These are phyloP conservation scores for Telmatochromis sp. DNA, from an alignment of 2,113 vertebrate genomes.

Conservation along the genomic window DNA sequence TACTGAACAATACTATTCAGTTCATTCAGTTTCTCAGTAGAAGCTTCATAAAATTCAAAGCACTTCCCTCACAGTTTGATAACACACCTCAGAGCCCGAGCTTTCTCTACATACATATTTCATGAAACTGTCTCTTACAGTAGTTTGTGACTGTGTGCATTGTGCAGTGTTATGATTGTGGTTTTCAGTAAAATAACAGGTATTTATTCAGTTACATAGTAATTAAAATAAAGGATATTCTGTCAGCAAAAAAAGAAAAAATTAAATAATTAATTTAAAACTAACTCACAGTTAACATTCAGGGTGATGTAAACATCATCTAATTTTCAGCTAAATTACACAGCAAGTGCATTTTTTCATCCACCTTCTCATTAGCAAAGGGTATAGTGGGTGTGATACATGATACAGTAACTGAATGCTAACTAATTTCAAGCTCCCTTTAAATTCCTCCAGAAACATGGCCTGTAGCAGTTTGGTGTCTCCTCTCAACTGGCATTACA, in stretches of 20 bases:
- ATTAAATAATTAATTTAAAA: background rate
- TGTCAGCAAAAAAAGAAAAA: background rate
- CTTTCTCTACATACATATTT: background rate
- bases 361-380: background rate
- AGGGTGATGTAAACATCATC: background rate
- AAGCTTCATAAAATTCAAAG: constrained; percentile 36
- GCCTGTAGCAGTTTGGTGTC: background rate
- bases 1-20: background rate
- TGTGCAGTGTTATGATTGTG: background rate
- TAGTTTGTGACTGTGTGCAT: background rate
- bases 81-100: background rate
- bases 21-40: background rate
- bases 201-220: background rate
- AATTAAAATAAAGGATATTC: background rate
- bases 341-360: background rate
- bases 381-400: background rate
- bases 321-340: background rate
- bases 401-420: background rate
- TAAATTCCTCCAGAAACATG: background rate
- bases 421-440: constrained; percentile 13
- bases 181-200: background rate
- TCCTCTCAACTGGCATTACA: background rate
- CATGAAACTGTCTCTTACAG: background rate
- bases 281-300: background rate
- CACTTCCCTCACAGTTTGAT: background rate